phyloP scores from a whole-genome alignment of 2,797 vertebrate species.

The Poeciliopsis gracilis region DNA sequence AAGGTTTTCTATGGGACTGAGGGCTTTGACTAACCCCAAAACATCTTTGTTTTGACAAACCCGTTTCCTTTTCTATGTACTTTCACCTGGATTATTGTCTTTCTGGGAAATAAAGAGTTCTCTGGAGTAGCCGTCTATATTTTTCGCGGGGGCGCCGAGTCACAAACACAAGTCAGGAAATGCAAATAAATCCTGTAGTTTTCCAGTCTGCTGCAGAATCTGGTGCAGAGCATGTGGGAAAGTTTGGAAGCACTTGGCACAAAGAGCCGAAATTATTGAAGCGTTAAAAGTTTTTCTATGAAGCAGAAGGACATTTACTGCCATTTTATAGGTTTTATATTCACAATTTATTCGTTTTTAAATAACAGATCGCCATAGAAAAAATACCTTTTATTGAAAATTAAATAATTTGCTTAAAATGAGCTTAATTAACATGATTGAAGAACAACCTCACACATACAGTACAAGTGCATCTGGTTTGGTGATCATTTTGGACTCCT shows the following conservation, averaged over 20 bases:
- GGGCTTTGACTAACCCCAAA: too few species aligned
- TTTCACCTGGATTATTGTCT: too few species aligned
- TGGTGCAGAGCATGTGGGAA: not conserved
- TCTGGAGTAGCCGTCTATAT: too few species aligned
- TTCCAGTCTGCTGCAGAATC: not conserved
- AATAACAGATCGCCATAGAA: conserved; percentile 45
- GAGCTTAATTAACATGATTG: conserved; percentile 25
- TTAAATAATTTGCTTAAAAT: conserved; percentile 50
- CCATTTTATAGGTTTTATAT: not conserved
- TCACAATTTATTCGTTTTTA: conserved; percentile 4
- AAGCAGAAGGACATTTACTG: not conserved
- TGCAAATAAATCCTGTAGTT: not conserved
- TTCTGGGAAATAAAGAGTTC: not conserved
- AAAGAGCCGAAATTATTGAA: not conserved
- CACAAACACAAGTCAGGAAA: not conserved
- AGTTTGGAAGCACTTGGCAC: not conserved
- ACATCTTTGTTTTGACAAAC: too few species aligned
- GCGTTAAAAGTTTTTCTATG: not conserved
- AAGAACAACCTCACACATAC: conserved; percentile 26
- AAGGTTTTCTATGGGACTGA: too few species aligned
- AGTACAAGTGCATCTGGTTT: conserved; percentile 51
- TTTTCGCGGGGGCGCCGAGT: too few species aligned
- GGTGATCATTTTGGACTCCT: conserved; percentile 41
- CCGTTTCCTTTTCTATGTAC: too few species aligned
- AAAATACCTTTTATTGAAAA: conserved; percentile 74